Evolutionary conservation across 2,888 invertebrate genomes (phyloP), one percentile per base, ranked within the genome.

Genomic region (Agapetus fuscipes): DNA sequence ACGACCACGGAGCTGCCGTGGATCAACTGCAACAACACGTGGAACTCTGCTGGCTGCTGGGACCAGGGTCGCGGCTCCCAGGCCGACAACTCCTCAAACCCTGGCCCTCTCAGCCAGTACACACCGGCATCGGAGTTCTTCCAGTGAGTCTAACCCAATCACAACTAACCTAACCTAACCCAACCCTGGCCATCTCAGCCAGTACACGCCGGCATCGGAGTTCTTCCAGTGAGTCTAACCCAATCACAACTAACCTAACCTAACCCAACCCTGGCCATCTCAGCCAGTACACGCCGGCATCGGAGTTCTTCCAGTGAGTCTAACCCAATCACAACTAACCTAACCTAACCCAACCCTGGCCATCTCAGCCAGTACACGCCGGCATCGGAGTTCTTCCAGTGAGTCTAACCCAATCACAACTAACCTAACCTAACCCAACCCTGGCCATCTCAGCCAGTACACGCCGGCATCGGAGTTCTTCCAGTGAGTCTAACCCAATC

Each of bases 391-490:
- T 17, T n/a, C 12, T 25, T 34, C 12, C 31, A 33, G 63, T 0
- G 24, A 37, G 20, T 37, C 17, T 42, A 48, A 25, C 54, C 56
- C 29, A 50, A 49, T 3, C 53, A 57, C 12, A 65, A 65, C 44
- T 47, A 10, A 62, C 65, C 0, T 64, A 66, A 17, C 58, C 67
- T n/a, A 62, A 60, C 11, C 48, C 51, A n/a, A 50, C 51, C 30
- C 14, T 9, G 70, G 69, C 17, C 69, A 68, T 0, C 56, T 71
- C 42, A 76, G 72, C 27, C 69, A 71, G 49, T 74, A 76, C 51
- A 82, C 83, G 2, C 81, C 85, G 0, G 83, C 83, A 11, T 79
- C 80, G 0, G 84, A 84, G 56, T 85, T 81, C 64, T 85, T 84
- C 59, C 80, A 82, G 83, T 83, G 57, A 72, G 74, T 66, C 17